Evolutionary conservation across 2,797 vertebrate genomes (phyloP).

Genomic region (Pangasius macronema): DNA sequence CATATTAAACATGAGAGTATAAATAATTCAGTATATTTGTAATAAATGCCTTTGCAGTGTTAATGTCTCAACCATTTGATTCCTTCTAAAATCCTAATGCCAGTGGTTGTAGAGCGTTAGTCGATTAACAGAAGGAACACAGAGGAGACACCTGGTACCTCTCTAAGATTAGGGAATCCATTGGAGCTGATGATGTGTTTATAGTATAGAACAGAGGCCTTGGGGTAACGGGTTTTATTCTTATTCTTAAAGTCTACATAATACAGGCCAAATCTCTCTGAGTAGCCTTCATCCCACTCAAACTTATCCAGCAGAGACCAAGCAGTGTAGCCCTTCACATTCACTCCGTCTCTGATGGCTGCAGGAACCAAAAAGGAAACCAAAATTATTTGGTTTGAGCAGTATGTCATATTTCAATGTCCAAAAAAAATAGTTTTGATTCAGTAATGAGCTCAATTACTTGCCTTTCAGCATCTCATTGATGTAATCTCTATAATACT

Average conservation of each 20-base stretch:
- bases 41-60: conserved; percentile 15
- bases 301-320: conserved; percentile 95
- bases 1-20: not conserved
- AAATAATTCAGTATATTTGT: not conserved
- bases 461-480: conserved; percentile 88
- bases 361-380: conserved; percentile 33
- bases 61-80: not conserved
- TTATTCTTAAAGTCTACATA: conserved; percentile 86
- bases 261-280: conserved; percentile 89
- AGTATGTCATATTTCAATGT: not conserved
- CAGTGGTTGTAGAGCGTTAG: not conserved
- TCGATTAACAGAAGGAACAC: not conserved
- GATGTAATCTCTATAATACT: conserved; percentile 88
- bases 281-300: conserved; percentile 93
- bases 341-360: conserved; percentile 91
- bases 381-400: not conserved
- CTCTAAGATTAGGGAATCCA: conserved; percentile 88
- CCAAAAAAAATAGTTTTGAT: not conserved
- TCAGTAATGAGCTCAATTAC: conserved; percentile 27
- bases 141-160: conserved; percentile 69
- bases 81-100: not conserved
- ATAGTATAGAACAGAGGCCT: conserved; percentile 90
- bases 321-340: conserved; percentile 88
- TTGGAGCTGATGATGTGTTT: conserved; percentile 85
- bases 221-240: conserved; percentile 89